Conservation (phyloP, 2,888 invertebrate species). For the Colostygia pectinataria region DNA sequence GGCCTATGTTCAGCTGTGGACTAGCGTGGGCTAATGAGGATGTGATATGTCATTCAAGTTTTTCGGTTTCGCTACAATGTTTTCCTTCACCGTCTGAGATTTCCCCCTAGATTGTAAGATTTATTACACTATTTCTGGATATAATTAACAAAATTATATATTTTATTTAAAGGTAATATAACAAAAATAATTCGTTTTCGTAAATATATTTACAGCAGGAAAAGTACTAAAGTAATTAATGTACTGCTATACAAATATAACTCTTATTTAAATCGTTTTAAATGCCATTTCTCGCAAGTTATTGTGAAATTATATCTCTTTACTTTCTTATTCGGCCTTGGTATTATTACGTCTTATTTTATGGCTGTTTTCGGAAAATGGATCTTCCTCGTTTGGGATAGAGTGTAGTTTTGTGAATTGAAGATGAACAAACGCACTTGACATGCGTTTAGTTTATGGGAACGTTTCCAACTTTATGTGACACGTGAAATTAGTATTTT, state of each 20-base stretch:
- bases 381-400: conserved; percentile 23
- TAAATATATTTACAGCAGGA: conserved; percentile 19
- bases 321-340: conserved; percentile 30
- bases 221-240: conserved; percentile 23
- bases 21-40: no score
- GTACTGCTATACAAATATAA: conserved; percentile 22
- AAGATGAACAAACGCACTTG: conserved; percentile 28
- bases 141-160: neutral
- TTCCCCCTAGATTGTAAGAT: no score
- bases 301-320: conserved; percentile 29
- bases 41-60: no score
- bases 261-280: conserved; percentile 23
- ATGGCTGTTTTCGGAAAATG: conserved; percentile 17
- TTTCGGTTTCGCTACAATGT: no score
- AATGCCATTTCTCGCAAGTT: conserved; percentile 26
- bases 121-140: no score
- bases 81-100: no score
- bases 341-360: conserved; percentile 29
- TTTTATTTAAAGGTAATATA: neutral
- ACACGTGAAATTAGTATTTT: conserved; percentile 45
- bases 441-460: conserved; percentile 48
- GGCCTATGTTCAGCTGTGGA: no score
- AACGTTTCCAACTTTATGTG: conserved; percentile 47
- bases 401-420: conserved; percentile 7
- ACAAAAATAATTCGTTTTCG: conserved; percentile 9